Conservation (phyloP, 37 sponge, comb jelly and placozoan genomes). For the Cladorhizidae sp. region DNA sequence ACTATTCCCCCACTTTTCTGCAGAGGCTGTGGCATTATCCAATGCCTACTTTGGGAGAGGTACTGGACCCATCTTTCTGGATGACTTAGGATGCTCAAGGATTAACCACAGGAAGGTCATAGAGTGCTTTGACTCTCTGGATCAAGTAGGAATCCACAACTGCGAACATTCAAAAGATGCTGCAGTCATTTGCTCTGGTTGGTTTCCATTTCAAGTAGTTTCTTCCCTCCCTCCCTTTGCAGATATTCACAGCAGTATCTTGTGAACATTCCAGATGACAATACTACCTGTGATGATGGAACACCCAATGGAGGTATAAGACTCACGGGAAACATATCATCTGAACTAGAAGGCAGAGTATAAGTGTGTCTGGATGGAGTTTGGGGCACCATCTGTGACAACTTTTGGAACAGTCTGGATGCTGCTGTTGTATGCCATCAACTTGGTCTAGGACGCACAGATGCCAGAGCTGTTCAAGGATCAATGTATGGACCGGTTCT, state of each 20-base stretch:
- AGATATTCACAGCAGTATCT: not conserved
- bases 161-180: slow-evolving; percentile 61
- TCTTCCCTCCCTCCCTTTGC: not conserved
- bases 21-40: slow-evolving; percentile 11
- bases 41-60: slow-evolving; percentile 23
- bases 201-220: too few species aligned
- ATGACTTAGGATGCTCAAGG: slow-evolving; percentile 7
- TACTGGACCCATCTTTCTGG: slow-evolving; percentile 36
- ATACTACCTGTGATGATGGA: too few species aligned
- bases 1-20: not conserved
- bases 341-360: too few species aligned
- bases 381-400: too few species aligned
- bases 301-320: slow-evolving; percentile 27
- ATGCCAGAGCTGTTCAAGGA: not conserved
- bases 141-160: slow-evolving; percentile 23
- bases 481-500: not conserved
- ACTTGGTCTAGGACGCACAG: too few species aligned
- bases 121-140: slow-evolving; percentile 6
- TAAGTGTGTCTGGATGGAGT: too few species aligned
- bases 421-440: too few species aligned
- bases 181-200: slow-evolving; percentile 15
- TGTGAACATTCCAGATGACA: too few species aligned
- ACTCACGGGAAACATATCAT: too few species aligned
- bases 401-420: too few species aligned
- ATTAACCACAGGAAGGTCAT: not conserved